A percentile compares a stretch with the other conserved stretches of the same genome.
These are phyloP conservation scores for Ceratosolen solmsi DNA, from an alignment of 1,140 invertebrate genomes.

Conservation along the genomic window DNA sequence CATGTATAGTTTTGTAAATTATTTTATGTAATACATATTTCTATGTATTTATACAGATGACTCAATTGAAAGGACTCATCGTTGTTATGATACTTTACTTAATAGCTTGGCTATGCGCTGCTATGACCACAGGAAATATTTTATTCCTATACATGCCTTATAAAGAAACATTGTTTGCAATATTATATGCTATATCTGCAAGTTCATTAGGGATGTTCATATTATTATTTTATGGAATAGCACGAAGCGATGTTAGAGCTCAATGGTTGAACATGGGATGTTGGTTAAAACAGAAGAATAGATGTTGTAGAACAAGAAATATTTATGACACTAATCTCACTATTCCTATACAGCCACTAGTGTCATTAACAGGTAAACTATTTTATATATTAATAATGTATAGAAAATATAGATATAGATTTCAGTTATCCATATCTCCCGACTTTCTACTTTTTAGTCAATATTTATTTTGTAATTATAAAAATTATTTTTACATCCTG, in stretches of 20 bases:
- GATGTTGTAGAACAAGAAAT: conserved; percentile 78
- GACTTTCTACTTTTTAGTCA: too few relatives aligned
- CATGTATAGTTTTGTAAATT: too few relatives aligned
- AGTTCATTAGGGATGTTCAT: conserved; percentile 86
- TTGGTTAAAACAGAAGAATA: conserved; percentile 76
- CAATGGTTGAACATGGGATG: conserved; percentile 81
- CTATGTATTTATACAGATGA: too few relatives aligned
- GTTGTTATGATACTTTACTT: conserved; percentile 85
- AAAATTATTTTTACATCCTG: too few relatives aligned
- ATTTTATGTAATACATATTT: too few relatives aligned
- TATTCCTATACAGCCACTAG: conserved; percentile 72
- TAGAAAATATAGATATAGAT: too few relatives aligned
- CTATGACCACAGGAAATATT: conserved; percentile 80
- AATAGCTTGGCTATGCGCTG: conserved; percentile 83
- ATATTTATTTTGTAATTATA: too few relatives aligned
- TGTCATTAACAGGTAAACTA: conserved; percentile 58
- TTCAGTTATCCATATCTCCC: too few relatives aligned
- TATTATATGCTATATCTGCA: conserved; percentile 82
- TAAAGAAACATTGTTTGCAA: conserved; percentile 85
- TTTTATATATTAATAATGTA: too few relatives aligned
- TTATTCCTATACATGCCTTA: conserved; percentile 78
- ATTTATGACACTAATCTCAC: conserved; percentile 78
- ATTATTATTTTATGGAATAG: conserved; percentile 88
- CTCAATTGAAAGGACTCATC: conserved; percentile 86
- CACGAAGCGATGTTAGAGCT: conserved; percentile 84